These are phyloP conservation scores for Hypercompe scribonia DNA, from an alignment of 2,888 invertebrate genomes.

Conservation along the genomic window DNA sequence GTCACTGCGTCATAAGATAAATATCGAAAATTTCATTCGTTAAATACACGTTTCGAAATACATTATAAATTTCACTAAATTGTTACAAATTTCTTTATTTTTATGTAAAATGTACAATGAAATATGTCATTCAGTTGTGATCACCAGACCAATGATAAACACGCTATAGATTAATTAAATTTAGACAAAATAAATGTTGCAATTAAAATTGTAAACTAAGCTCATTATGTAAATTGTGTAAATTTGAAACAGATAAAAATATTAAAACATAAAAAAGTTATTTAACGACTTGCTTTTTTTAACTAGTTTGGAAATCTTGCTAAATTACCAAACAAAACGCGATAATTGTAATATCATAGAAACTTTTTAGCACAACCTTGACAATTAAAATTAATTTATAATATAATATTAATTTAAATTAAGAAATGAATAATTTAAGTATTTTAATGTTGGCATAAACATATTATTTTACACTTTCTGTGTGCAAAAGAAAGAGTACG, in stretches of 20 bases:
- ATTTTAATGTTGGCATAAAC: not conserved
- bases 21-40: not conserved
- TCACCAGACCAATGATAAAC: not conserved
- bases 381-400: not conserved
- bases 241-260: slow-evolving; percentile 18
- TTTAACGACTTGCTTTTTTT: slow-evolving; percentile 16
- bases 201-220: slow-evolving; percentile 4
- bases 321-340: slow-evolving; percentile 14
- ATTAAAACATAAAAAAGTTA: slow-evolving; percentile 14
- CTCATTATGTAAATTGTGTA: slow-evolving; percentile 29
- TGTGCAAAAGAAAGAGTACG: not conserved
- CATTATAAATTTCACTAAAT: not conserved
- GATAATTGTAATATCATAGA: slow-evolving; percentile 3
- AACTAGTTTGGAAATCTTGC: slow-evolving; percentile 27
- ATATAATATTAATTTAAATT: too few species aligned
- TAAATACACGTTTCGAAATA: not conserved
- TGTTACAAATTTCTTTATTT: not conserved
- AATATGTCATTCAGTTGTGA: not conserved
- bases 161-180: not conserved
- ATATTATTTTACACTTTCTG: not conserved
- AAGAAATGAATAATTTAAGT: not conserved
- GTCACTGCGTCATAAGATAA: not conserved
- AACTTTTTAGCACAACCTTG: not conserved
- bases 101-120: not conserved
- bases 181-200: not conserved